Evolutionary conservation across 2,113 vertebrate species (phyloP).

Genomic region (Heliornis fulica): DNA sequence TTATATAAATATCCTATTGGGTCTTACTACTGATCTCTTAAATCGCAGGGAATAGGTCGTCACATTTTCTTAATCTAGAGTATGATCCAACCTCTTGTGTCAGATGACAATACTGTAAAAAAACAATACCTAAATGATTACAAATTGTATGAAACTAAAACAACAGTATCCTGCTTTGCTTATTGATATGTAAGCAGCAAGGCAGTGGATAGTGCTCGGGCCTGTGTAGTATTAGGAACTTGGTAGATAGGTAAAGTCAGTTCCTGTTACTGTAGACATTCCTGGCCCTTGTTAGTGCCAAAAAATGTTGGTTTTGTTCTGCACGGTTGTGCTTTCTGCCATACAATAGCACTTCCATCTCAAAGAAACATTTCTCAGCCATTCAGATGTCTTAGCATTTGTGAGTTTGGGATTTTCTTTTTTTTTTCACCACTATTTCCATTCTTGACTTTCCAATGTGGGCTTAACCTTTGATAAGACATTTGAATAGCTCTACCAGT

Average conservation of each 20-base stretch:
- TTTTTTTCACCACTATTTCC: background rate
- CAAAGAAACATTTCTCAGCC: background rate
- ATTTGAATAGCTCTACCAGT: background rate
- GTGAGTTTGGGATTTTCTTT: background rate
- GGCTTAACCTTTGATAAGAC: background rate
- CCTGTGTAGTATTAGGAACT: background rate
- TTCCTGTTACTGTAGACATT: background rate
- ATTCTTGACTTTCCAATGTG: background rate
- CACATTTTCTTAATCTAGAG: background rate
- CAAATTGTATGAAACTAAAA: background rate
- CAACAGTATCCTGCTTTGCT: background rate
- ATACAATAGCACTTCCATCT: background rate
- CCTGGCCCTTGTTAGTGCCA: background rate
- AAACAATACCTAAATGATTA: background rate
- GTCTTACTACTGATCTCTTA: background rate
- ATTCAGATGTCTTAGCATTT: background rate
- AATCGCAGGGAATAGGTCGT: background rate
- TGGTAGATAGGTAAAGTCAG: background rate
- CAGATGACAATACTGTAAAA: background rate
- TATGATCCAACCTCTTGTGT: background rate
- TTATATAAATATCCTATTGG: background rate
- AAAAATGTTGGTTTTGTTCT: background rate
- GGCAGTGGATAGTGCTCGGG: background rate
- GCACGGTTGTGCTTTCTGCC: background rate
- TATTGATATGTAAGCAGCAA: background rate